A percentile compares a stretch with the other conserved stretches of the same genome.
These are phyloP conservation scores for Notamacropus eugenii DNA, from an alignment of 2,797 vertebrate species.

Conservation along the genomic window DNA sequence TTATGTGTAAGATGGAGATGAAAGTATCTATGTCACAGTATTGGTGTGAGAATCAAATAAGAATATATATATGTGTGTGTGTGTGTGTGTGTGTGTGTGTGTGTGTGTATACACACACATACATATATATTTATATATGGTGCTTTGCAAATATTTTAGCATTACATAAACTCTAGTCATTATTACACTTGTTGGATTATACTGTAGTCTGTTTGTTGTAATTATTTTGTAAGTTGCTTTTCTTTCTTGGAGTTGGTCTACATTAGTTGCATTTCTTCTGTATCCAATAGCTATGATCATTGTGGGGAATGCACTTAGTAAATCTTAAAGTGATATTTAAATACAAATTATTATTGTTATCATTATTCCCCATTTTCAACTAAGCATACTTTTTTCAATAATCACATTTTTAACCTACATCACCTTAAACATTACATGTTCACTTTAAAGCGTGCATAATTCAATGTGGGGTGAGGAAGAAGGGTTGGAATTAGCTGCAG, in stretches of 20 bases:
- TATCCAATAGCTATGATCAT: background rate
- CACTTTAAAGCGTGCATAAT: too few relatives aligned
- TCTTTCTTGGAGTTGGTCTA: background rate
- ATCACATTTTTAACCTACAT: too few relatives aligned
- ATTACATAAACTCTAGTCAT: background rate
- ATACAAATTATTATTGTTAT: too few relatives aligned
- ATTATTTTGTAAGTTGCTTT: background rate
- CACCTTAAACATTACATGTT: too few relatives aligned
- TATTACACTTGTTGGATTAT: background rate
- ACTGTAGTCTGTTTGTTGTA: background rate
- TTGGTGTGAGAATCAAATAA: background rate
- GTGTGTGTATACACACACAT: too few relatives aligned
- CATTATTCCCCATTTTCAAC: too few relatives aligned
- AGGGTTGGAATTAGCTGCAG: too few relatives aligned
- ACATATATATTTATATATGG: background rate
- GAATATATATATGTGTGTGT: background rate
- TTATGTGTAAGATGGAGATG: background rate
- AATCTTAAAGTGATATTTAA: too few relatives aligned
- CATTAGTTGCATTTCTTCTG: background rate
- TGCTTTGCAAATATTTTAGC: background rate
- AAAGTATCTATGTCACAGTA: background rate
- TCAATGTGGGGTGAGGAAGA: too few relatives aligned
- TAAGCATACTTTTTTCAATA: too few relatives aligned
- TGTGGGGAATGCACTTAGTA: too few relatives aligned
- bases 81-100: too few relatives aligned